Evolutionary conservation across 2,113 vertebrate species (phyloP), one percentile per base, ranked within the genome.

Genomic region (Zosterops hypoxanthus): DNA sequence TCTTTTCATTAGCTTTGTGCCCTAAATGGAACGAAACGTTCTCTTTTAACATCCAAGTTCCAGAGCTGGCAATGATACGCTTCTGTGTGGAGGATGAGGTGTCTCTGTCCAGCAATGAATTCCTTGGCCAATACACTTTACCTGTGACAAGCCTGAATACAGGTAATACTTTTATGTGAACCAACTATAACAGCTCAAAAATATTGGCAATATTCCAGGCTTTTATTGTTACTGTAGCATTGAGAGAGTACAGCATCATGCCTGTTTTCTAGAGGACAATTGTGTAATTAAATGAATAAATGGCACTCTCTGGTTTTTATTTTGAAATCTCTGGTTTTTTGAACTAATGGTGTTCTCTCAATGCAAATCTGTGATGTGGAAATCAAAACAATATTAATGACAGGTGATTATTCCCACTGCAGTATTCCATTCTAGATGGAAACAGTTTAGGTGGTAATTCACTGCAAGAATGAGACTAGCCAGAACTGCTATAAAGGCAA

Each of bases 71-170:
- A 75, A 63, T 99, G 82, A 57, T 99, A 72, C 98, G 98, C 52
- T 99, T 99, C 97, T 97, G 97, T 87, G 98, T 99, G 59, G 91
- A 98, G 75, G 98, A 98, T 89, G 98, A 98, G 81, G 71, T 97
- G 14, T 95, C 98, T 42, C 18, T 99, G 57, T 28, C 96, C 53
- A 92, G 81, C 93, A 98, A 97, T 15, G 98, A 99, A 31, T 98
- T 99, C 90, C 97, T 99, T 28, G 99, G 98, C 49, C 99, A 99
- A 93, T 99, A 98, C 94, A 98, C 98, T 14, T 92, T 99, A 94
- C 98, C 98, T 86, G 92, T 99, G 91, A 91, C 85, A 70, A 98
- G 98, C 96, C 95, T 99, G 92, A 98, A 92, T 73, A 98, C 98
- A 99, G 99, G 99, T 99, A 98, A 98, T 95, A 36, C 46, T 92